Evolutionary conservation across 2,113 vertebrate species (phyloP).

Genomic region (Coturnix japonica): DNA sequence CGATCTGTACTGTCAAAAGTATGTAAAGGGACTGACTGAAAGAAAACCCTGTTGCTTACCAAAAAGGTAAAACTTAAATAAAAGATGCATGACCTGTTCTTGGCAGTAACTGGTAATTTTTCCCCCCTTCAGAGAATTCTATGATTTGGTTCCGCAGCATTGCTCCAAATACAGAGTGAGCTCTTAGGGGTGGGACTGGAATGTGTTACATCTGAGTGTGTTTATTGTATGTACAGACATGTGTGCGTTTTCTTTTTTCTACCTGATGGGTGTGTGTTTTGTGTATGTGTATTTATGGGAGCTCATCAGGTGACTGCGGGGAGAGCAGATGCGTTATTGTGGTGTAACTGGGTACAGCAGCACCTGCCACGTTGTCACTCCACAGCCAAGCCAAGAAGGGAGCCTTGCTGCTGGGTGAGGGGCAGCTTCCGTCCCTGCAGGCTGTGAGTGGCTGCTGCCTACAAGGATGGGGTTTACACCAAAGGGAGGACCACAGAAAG

Average conservation of each 20-base stretch:
- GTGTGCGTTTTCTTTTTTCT: not conserved
- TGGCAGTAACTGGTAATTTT: slow-evolving; percentile 30
- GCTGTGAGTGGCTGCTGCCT: not conserved
- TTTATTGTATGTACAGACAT: not conserved
- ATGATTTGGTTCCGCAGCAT: not conserved
- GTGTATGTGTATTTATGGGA: too few relatives aligned
- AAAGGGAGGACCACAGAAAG: too few relatives aligned
- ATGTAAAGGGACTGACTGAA: slow-evolving; percentile 70
- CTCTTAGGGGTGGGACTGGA: not conserved
- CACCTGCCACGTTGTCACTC: not conserved
- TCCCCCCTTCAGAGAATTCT: not conserved
- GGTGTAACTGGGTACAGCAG: not conserved
- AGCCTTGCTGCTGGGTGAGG: not conserved
- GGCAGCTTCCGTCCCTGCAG: not conserved
- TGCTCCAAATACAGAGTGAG: accelerated
- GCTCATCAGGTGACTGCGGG: not conserved
- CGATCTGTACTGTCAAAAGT: slow-evolving; percentile 71
- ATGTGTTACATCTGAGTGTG: not conserved
- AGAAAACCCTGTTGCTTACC: slow-evolving; percentile 61
- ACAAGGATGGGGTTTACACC: not conserved
- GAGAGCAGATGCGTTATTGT: accelerated
- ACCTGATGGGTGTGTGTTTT: not conserved
- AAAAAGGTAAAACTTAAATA: slow-evolving; percentile 74
- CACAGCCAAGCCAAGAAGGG: not conserved
- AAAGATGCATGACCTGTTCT: slow-evolving; percentile 75